Base-by-base conservation (phyloP, 2,113 vertebrate genomes). In the Asarcornis scutulata region DNA sequence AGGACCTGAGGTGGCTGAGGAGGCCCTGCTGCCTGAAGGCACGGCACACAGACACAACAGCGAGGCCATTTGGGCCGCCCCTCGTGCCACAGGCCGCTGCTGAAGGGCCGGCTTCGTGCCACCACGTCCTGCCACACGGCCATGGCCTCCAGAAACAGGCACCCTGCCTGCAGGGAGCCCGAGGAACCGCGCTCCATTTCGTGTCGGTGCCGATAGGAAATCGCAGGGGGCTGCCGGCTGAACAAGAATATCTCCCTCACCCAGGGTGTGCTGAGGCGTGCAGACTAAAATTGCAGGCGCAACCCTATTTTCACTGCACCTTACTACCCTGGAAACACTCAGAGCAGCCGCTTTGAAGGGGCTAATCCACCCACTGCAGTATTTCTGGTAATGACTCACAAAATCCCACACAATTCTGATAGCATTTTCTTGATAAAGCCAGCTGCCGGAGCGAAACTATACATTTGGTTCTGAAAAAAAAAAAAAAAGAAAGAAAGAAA, bases 371-470 rank as follows among this genome's bases (percentile, higher is more conserved):
- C 83, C 85, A 88, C 91, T 52, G 40, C 67, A 44, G 64, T 80
- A 53, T 72, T 92, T 97, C 89, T 95, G 88, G 79, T 92, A 67
- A 52, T 82, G 78, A 94, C 87, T 94, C 93, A 91, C 84, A 69
- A 79, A 81, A 87, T 75, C 85, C 85, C 91, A 93, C 79, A 89
- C 3, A 2, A 78, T 79, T 94, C 87, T 36, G 7, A 67, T 86
- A 88, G 83, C 88, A 44, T 93, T 82, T 97, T 86, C 82, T 91
- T 83, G 81, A 88, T 60, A 87, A 79, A 73, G 86, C 60, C 74
- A 95, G 56, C 68, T 91, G 78, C 21, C 76, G 69, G 93, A 94
- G 86, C 26, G 85, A 94, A 96, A 92, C 83, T 82, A 67, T 71
- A 38, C 10, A 71, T 73, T 94, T 78, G 81, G 32, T 87, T 75